Conservation (phyloP, 1,140 invertebrate genomes). For the Eciton burchellii region DNA sequence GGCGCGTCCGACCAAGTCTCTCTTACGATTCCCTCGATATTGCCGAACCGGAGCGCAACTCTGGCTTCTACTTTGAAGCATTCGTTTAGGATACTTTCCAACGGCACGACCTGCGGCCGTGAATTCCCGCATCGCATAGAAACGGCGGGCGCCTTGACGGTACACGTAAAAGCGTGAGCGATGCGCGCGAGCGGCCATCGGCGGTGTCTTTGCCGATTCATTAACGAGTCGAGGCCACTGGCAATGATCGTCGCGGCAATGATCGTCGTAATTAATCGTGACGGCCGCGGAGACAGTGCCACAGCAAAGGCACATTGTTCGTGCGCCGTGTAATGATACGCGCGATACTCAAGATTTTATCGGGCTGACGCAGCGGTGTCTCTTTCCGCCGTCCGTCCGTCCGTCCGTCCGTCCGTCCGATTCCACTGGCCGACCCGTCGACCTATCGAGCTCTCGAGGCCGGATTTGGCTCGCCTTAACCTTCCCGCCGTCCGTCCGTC, state of each 20-base stretch:
- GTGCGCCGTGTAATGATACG: constrained; percentile 58
- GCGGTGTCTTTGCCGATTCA: constrained; percentile 58
- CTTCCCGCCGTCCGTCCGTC: constrained; percentile 68
- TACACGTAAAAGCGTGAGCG: constrained; percentile 27
- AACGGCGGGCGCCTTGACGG: constrained; percentile 20
- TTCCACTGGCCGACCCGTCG: constrained; percentile 62
- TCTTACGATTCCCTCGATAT: neutral
- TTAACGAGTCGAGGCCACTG: constrained; percentile 57
- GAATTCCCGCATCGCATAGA: neutral
- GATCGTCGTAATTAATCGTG: constrained; percentile 70
- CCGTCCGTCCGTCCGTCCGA: constrained; percentile 24
- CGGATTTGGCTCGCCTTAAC: constrained; percentile 69
- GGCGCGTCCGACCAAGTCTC: neutral
- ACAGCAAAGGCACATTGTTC: constrained; percentile 47
- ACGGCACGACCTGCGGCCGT: neutral
- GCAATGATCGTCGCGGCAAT: constrained; percentile 58
- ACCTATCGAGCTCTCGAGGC: constrained; percentile 68
- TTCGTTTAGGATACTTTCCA: neutral
- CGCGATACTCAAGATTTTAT: constrained; percentile 66
- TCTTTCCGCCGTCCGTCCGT: constrained; percentile 65
- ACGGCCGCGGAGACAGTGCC: constrained; percentile 51
- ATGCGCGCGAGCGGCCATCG: neutral
- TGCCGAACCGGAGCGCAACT: neutral
- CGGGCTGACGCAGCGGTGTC: constrained; percentile 63
- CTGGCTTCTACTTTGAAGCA: neutral